A percentile compares a stretch with the other conserved stretches of the same genome.
These are phyloP conservation scores for Poeciliopsis retropinna DNA, from an alignment of 2,113 vertebrate genomes.

Conservation along the genomic window DNA sequence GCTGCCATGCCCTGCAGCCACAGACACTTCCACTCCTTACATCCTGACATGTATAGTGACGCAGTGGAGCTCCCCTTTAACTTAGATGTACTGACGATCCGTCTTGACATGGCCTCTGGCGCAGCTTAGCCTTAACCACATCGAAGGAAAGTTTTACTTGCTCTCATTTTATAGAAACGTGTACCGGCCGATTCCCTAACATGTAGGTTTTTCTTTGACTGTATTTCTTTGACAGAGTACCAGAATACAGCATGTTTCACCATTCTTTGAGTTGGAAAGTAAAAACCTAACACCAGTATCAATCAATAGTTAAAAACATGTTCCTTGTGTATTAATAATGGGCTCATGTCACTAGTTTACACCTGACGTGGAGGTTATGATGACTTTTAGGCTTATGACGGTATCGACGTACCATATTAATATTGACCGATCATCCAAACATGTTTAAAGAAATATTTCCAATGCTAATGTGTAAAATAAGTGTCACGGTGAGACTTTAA, in stretches of 20 bases:
- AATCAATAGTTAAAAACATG: no score
- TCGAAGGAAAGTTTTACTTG: background rate
- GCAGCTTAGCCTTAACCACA: background rate
- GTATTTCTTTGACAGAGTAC: background rate
- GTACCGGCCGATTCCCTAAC: background rate
- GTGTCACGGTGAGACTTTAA: no score
- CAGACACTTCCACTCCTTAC: slow-evolving; percentile 44
- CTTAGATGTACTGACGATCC: slow-evolving; percentile 10
- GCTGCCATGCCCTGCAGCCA: slow-evolving; percentile 33
- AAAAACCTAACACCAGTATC: background rate
- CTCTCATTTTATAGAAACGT: background rate
- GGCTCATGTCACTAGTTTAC: no score
- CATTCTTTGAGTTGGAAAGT: background rate
- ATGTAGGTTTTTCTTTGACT: background rate
- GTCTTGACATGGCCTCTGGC: slow-evolving; percentile 4
- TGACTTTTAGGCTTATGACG: no score
- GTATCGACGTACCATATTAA: no score
- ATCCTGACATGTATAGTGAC: slow-evolving; percentile 10
- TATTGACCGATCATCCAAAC: no score
- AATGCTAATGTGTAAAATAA: no score
- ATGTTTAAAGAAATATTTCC: no score
- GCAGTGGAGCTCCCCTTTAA: slow-evolving; percentile 13
- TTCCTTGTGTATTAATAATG: no score
- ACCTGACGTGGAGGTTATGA: no score
- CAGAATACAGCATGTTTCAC: background rate